Percentiles rank a stretch among this genome's conserved stretches.
Evolutionary conservation across 2,797 vertebrate genomes (phyloP).

Genomic region (Eidolon dupreanum): DNA sequence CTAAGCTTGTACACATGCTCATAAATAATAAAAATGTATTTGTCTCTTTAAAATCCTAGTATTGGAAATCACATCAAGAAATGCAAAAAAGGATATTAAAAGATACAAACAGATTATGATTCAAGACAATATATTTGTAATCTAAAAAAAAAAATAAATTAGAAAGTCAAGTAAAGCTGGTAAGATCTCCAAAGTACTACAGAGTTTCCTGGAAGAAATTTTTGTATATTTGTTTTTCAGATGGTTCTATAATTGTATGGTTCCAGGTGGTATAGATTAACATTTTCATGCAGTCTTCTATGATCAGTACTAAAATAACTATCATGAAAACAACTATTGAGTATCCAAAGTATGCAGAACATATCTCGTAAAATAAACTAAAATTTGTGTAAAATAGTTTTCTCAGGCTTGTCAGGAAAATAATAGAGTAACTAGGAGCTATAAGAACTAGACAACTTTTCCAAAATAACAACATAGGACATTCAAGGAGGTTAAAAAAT

Average conservation of each 20-base stretch:
- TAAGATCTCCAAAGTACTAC: neutral
- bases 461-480: constrained; percentile 45
- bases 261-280: neutral
- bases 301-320: constrained; percentile 19
- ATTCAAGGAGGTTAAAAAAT: constrained; percentile 30
- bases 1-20: neutral
- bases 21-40: constrained; percentile 49
- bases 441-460: constrained; percentile 48
- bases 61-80: neutral
- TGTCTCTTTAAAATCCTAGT: neutral
- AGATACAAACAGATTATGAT: neutral
- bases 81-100: neutral
- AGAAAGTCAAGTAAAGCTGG: neutral
- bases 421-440: constrained; percentile 28
- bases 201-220: neutral
- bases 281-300: neutral
- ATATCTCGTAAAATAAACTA: constrained; percentile 28
- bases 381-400: constrained; percentile 37
- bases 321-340: neutral
- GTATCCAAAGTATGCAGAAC: neutral
- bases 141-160: constrained; percentile 30
- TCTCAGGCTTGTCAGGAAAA: constrained; percentile 30
- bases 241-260: constrained; percentile 4
- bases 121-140: constrained; percentile 7
- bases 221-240: neutral